Conservation (phyloP, 1,140 invertebrate species). For the Ceratina australensis region DNA sequence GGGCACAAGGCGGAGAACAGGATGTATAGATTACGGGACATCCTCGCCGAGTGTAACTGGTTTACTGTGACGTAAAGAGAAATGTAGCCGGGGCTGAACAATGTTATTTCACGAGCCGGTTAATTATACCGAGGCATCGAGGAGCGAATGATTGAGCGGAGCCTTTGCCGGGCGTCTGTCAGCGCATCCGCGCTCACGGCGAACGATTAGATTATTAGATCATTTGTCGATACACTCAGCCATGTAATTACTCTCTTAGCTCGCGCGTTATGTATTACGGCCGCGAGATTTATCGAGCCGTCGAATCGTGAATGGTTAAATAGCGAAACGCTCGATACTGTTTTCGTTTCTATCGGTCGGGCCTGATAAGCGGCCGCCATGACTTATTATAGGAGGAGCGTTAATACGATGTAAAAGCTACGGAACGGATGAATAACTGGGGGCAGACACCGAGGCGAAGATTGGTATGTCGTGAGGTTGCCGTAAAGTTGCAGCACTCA, state of each 20-base stretch:
- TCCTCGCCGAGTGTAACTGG: conserved; percentile 9
- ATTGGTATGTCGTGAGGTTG: conserved; percentile 31
- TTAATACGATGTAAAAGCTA: conserved; percentile 41
- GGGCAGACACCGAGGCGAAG: conserved; percentile 22
- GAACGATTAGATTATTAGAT: conserved; percentile 21
- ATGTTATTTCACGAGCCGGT: conserved; percentile 15
- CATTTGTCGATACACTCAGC: conserved; percentile 20
- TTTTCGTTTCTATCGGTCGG: conserved; percentile 28
- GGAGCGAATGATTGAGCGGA: conserved; percentile 58
- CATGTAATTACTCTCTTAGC: conserved; percentile 19
- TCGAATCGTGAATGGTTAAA: conserved; percentile 16
- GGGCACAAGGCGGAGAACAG: not conserved
- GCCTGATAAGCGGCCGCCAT: conserved; percentile 13
- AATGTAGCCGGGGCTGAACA: conserved; percentile 5
- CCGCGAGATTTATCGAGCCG: conserved; percentile 30
- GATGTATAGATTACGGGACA: conserved; percentile 2
- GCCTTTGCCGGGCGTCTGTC: conserved; percentile 59
- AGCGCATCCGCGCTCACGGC: conserved; percentile 38
- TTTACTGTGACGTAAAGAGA: conserved; percentile 4
- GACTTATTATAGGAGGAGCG: conserved; percentile 36
- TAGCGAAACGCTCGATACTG: conserved; percentile 25
- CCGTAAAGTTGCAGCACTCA: conserved; percentile 26
- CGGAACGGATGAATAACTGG: conserved; percentile 37
- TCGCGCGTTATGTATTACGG: not conserved
- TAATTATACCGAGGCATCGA: conserved; percentile 48